Evolutionary conservation across 2,113 vertebrate species (phyloP).

Genomic region (Centropristis striata): DNA sequence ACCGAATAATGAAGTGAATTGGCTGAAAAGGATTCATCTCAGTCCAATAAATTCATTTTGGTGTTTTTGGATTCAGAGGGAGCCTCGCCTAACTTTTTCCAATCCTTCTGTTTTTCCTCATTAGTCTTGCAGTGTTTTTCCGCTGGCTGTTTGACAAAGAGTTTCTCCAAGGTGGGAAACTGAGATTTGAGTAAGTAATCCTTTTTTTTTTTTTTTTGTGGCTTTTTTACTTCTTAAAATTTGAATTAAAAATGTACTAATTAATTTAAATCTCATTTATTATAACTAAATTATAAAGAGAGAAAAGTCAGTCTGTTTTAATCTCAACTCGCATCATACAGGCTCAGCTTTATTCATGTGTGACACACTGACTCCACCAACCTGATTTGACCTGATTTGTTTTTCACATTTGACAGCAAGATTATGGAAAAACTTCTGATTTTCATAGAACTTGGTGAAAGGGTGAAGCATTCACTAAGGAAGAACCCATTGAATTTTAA

Average conservation of each 20-base stretch:
- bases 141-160: conserved; percentile 93
- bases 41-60: neutral
- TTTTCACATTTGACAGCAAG: too few relatives aligned
- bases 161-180: conserved; percentile 79
- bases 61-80: neutral
- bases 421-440: too few relatives aligned
- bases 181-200: conserved; percentile 94
- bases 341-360: neutral
- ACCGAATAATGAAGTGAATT: neutral
- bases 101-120: neutral
- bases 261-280: neutral
- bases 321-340: neutral
- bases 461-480: too few relatives aligned
- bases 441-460: too few relatives aligned
- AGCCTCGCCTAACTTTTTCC: neutral
- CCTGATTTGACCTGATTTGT: too few relatives aligned
- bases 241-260: neutral
- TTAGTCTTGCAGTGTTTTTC: conserved; percentile 94
- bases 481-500: too few relatives aligned
- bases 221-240: neutral
- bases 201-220: neutral
- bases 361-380: neutral
- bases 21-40: neutral
- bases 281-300: neutral
- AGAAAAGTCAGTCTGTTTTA: neutral